Evolutionary conservation across 2,113 vertebrate genomes (phyloP).

Genomic region (Hemichromis elongatus): DNA sequence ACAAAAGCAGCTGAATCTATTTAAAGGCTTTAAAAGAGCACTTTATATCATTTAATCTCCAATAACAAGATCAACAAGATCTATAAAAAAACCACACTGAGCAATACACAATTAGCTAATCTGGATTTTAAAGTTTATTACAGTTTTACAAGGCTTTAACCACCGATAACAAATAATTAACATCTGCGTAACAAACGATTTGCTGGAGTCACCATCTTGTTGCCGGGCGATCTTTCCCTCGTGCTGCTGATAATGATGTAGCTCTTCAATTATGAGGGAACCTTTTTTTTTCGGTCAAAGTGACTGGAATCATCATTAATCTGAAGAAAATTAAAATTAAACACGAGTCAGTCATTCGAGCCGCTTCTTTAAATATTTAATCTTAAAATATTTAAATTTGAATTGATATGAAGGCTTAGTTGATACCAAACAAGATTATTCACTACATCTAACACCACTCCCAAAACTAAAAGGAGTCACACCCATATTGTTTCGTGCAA

Average conservation of each 20-base stretch:
- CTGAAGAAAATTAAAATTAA: constrained; percentile 50
- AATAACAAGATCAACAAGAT: not conserved
- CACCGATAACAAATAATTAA: constrained; percentile 13
- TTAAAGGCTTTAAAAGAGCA: not conserved
- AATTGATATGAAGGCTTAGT: not conserved
- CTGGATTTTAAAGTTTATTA: constrained; percentile 57
- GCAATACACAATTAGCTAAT: not conserved
- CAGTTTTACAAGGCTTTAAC: constrained; percentile 31
- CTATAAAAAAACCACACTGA: not conserved
- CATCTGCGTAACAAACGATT: constrained; percentile 12
- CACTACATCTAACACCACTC: not conserved
- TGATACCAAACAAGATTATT: not conserved
- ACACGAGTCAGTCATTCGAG: not conserved
- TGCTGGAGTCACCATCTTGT: not conserved
- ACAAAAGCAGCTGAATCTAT: constrained; percentile 40
- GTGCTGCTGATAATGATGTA: not conserved
- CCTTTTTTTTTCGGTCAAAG: constrained; percentile 63
- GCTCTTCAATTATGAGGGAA: constrained; percentile 40
- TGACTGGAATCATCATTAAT: constrained; percentile 52
- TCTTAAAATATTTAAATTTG: not conserved
- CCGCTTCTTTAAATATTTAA: constrained; percentile 32
- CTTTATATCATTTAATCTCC: not conserved
- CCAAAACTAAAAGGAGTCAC: constrained; percentile 28
- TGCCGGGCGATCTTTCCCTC: not conserved
- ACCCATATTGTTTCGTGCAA: constrained; percentile 42